phyloP scores from a whole-genome alignment of 2,797 vertebrate species.

The Pseudotriccus pelzelni region DNA sequence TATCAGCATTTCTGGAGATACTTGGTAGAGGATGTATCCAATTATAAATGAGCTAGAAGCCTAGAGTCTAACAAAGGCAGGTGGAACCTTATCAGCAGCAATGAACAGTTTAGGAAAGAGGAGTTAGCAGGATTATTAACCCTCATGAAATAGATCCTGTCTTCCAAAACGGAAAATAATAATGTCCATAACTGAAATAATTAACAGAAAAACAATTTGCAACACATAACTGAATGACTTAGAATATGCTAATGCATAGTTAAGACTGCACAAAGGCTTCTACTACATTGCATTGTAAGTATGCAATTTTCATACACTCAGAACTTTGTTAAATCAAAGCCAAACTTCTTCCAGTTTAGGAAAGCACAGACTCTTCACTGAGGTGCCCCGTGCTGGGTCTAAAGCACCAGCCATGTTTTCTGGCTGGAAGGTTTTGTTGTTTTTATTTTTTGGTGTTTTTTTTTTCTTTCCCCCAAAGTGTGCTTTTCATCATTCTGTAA shows the following conservation, averaged over 20 bases:
- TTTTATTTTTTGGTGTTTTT: background rate
- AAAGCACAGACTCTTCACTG: background rate
- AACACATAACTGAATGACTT: conserved; percentile 59
- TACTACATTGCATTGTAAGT: conserved; percentile 5
- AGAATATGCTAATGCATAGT: conserved; percentile 55
- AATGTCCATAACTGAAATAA: conserved; percentile 64
- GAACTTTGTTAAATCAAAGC: conserved; percentile 47
- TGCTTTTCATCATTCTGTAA: background rate
- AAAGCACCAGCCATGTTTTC: background rate
- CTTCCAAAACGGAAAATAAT: conserved; percentile 59
- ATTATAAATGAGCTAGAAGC: conserved; percentile 59
- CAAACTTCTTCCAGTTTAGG: conserved; percentile 25
- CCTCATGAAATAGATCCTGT: conserved; percentile 45
- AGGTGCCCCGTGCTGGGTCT: background rate
- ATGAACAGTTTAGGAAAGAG: conserved; percentile 14
- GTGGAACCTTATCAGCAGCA: conserved; percentile 55
- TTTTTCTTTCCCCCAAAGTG: background rate
- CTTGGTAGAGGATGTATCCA: conserved; percentile 62
- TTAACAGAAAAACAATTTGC: conserved; percentile 66
- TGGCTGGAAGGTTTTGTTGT: background rate
- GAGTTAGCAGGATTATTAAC: conserved; percentile 57
- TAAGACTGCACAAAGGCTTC: conserved; percentile 30
- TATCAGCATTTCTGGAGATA: conserved; percentile 59
- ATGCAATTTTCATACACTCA: background rate
- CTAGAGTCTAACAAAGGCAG: conserved; percentile 55